Percentiles rank a stretch among this genome's conserved stretches.
Conservation (phyloP, 1,140 invertebrate species). For the Drosophila sp. region DNA sequence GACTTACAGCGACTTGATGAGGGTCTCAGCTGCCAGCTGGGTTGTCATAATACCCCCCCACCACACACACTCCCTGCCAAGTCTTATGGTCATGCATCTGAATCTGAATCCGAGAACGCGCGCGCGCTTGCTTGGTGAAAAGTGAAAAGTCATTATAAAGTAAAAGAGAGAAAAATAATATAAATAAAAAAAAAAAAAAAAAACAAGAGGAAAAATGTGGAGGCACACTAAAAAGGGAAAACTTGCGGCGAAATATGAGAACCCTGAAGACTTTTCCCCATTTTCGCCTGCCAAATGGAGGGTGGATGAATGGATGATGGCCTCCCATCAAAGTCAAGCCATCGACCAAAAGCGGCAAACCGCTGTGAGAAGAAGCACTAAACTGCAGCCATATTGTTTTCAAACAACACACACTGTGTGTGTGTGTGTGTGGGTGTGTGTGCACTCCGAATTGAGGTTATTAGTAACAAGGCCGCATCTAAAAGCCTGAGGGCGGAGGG, state of each 20-base stretch:
- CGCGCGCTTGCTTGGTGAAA: conserved; percentile 52
- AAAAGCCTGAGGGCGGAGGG: conserved; percentile 4
- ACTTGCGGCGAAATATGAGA: conserved; percentile 71
- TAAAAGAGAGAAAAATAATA: conserved; percentile 12
- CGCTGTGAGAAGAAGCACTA: conserved; percentile 19
- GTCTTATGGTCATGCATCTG: conserved; percentile 53
- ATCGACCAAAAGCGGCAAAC: conserved; percentile 9
- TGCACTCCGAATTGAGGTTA: conserved; percentile 71
- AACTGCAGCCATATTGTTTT: conserved; percentile 48
- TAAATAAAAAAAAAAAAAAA: background rate
- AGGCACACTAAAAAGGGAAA: conserved; percentile 71
- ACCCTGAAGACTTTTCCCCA: conserved; percentile 52
- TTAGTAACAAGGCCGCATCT: conserved; percentile 76
- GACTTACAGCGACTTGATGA: conserved; percentile 25
- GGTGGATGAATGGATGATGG: conserved; percentile 18
- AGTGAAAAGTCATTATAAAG: conserved; percentile 73
- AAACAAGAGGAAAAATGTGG: background rate
- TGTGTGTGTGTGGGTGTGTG: conserved; percentile 27
- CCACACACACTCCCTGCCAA: background rate
- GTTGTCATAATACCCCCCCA: conserved; percentile 46
- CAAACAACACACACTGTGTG: conserved; percentile 21
- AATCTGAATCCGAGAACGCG: conserved; percentile 56
- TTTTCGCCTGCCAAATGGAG: conserved; percentile 33
- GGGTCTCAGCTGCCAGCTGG: conserved; percentile 34
- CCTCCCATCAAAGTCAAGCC: conserved; percentile 11